Evolutionary conservation across 2,113 vertebrate species (phyloP), one percentile per base, ranked within the genome.

Genomic region (Dicrurus megarhynchus): DNA sequence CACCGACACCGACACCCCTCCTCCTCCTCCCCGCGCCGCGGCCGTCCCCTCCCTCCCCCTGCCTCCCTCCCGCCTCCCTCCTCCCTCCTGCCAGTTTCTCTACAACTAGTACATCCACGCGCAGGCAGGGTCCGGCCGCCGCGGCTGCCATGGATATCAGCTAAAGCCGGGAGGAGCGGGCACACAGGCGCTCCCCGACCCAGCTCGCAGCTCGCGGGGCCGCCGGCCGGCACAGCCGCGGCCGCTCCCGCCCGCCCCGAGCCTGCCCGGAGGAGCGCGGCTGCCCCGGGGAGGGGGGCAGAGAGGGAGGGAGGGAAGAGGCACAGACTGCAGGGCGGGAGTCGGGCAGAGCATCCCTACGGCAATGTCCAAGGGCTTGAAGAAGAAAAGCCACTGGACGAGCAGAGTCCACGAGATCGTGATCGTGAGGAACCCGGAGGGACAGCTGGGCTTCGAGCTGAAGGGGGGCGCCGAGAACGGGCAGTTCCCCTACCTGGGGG

Each of bases 301-400:
- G 13, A 35, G 13, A 89, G 85, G 60, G 84, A 42, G 56, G 41
- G 69, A 67, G 82, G 91, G 41, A 74, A 64, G 73, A 39, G 91
- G 74, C 46, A 80, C 71, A 70, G 69, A 81, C 60, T 18, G 35
- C 92, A 73, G 67, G 92, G 91, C 73, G 94, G 84, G 97, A 76
- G 97, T 83, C 94, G 90, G 96, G 93, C 84, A 90, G 87, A 94
- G 95, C 94, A 85, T 86, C 93, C 97, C 87, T 97, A 97, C 98
- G 98, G 98, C 98, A 98, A 99, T 99, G 99, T 99, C 99, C 98
- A 99, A 99, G 97, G 99, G 97, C 97, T 98, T 98, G 98, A 99
- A 99, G 98, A 99, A 98, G 98, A 99, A 99, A 98, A 99, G 98
- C 98, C 99, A 99, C 98, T 99, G 99, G 99, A 99, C 98, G 81